Conservation (phyloP, 2,113 vertebrate species). For the Syngnathus scovelli region DNA sequence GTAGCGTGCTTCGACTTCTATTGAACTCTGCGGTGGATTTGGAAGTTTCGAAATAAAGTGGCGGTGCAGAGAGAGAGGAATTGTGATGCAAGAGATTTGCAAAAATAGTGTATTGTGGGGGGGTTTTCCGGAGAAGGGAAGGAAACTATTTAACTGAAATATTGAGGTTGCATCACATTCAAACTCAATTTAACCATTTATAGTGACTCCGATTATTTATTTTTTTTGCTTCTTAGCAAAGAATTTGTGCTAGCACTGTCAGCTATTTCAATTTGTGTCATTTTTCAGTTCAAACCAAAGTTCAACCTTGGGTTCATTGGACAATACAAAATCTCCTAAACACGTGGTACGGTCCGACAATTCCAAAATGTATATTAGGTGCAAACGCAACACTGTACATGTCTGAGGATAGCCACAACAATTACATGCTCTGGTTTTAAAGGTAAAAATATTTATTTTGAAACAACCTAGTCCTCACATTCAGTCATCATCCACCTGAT, state of each 20-base stretch:
- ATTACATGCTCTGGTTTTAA: neutral
- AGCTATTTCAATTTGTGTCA: neutral
- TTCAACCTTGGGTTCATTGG: neutral
- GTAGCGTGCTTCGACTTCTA: neutral
- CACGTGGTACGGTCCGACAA: neutral
- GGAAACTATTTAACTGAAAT: too few species aligned
- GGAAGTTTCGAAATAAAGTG: neutral
- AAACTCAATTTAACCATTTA: neutral
- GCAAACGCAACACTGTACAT: neutral
- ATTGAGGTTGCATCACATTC: neutral
- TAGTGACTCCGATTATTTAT: neutral
- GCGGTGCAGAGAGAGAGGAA: neutral
- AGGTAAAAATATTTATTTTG: constrained; percentile 27
- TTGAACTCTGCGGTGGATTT: neutral
- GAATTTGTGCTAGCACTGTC: neutral
- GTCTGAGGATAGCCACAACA: neutral
- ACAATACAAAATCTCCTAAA: neutral
- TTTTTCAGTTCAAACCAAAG: neutral
- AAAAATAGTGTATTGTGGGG: neutral
- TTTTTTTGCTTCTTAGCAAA: neutral
- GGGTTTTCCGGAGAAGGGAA: too few species aligned
- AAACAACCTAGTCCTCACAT: constrained; percentile 37
- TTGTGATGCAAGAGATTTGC: neutral
- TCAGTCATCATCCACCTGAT: constrained; percentile 40
- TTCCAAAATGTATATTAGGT: neutral